These are phyloP conservation scores for Belgica antarctica DNA, from an alignment of 2,888 invertebrate genomes.

Conservation along the genomic window DNA sequence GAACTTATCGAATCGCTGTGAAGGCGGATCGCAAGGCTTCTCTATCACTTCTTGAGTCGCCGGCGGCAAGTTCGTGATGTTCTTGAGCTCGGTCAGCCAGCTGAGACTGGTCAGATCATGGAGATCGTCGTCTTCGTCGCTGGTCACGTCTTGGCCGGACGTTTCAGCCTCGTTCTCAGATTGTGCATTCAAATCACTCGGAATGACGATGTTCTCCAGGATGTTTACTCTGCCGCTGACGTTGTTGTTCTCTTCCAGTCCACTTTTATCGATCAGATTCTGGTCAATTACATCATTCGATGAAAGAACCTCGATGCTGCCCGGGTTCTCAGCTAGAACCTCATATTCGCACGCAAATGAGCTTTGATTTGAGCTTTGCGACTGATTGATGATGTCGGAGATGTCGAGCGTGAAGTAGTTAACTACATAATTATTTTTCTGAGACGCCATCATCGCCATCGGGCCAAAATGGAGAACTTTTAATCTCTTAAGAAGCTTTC, in stretches of 20 bases:
- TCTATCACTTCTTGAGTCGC: slow-evolving; percentile 38
- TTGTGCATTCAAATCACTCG: not conserved
- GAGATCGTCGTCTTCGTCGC: slow-evolving; percentile 46
- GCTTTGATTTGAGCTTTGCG: slow-evolving; percentile 1
- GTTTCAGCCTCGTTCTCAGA: slow-evolving; percentile 3
- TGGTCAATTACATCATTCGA: slow-evolving; percentile 9
- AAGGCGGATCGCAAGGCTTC: slow-evolving; percentile 48
- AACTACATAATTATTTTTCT: slow-evolving; percentile 35
- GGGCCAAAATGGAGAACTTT: not conserved
- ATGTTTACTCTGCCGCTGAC: not conserved
- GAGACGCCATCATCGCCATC: slow-evolving; percentile 42
- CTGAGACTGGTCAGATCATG: slow-evolving; percentile 53
- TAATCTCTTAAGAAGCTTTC: slow-evolving; percentile 3
- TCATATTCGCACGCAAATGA: slow-evolving; percentile 11
- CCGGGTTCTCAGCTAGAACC: not conserved
- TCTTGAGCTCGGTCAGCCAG: slow-evolving; percentile 53
- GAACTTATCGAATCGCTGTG: slow-evolving; percentile 52
- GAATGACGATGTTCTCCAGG: not conserved
- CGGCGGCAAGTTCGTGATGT: slow-evolving; percentile 50
- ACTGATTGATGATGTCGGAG: slow-evolving; percentile 20
- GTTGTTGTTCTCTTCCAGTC: not conserved
- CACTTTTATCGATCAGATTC: slow-evolving; percentile 14
- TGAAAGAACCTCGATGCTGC: not conserved
- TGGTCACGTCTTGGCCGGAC: not conserved
- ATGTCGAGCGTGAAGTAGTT: slow-evolving; percentile 41